These are phyloP conservation scores for mouse (Mus musculus) DNA, from an alignment of 2,113 vertebrate species.

Conservation along the genomic window GRCm39 chr1:144040001-144040500, in stretches of 20 bases:
- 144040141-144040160: neutral
- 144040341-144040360: neutral
- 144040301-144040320: neutral
- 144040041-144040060: neutral
- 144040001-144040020: neutral
- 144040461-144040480: no score
- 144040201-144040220: neutral
- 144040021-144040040: neutral
- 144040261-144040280: neutral
- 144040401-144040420: no score
- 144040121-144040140: neutral
- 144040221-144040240: neutral
- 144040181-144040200: neutral
- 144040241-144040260: neutral
- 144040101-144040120: neutral
- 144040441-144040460: no score
- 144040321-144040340: neutral
- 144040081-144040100: neutral
- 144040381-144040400: no score
- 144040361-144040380: neutral
- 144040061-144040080: neutral
- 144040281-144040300: neutral
- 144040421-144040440: no score
- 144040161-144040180: neutral
- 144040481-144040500: no score